A percentile compares a stretch with the other conserved stretches of the same genome.
Evolutionary conservation across 53 echinoderm and acorn worm genomes (phyloP).

Genomic region (Actinopyga echinites): DNA sequence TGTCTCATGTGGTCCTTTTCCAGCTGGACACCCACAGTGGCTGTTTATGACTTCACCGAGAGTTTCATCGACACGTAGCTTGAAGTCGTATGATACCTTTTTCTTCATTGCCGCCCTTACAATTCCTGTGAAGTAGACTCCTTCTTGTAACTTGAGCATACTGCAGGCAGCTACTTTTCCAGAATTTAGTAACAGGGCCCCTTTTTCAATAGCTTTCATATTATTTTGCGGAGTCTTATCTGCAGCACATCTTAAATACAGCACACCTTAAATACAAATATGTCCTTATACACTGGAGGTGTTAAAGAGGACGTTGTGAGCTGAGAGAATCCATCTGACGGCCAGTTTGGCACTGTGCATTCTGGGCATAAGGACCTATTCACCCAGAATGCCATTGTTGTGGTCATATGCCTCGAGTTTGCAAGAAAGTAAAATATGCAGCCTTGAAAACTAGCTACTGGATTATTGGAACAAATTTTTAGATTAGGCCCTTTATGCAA

Average conservation of each 20-base stretch:
- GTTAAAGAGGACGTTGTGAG: not conserved
- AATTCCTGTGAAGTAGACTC: not conserved
- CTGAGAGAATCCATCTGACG: not conserved
- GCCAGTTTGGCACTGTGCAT: not conserved
- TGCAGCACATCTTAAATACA: not conserved
- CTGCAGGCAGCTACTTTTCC: not conserved
- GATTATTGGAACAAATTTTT: no score
- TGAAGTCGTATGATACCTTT: not conserved
- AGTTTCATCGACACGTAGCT: not conserved
- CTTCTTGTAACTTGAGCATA: not conserved
- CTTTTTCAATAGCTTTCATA: not conserved
- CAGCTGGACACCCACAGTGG: not conserved
- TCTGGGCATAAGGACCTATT: not conserved
- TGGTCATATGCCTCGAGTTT: not conserved
- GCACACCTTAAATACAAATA: not conserved
- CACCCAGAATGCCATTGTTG: not conserved
- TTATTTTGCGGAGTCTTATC: not conserved
- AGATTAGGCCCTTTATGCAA: no score
- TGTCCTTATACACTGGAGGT: not conserved
- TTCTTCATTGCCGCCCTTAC: not conserved
- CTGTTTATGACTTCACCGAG: not conserved
- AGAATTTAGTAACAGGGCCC: not conserved
- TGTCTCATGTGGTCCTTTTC: not conserved
- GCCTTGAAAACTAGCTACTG: no score
- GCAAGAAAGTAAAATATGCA: not conserved